phyloP scores from a whole-genome alignment of 2,888 invertebrate genomes.

The Limnephilus marmoratus region DNA sequence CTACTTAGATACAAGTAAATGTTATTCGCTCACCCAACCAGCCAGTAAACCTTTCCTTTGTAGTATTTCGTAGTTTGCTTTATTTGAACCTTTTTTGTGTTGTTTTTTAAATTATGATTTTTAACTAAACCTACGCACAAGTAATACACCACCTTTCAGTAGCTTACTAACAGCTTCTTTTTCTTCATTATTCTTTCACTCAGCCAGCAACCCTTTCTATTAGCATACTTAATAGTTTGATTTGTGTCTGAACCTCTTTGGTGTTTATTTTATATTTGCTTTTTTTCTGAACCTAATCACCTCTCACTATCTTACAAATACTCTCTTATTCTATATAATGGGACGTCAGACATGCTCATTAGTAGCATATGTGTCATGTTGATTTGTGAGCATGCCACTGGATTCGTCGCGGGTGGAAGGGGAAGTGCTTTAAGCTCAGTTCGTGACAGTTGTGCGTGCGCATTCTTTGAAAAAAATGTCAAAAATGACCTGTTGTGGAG shows the following conservation, averaged over 20 bases:
- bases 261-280: slow-evolving; percentile 19
- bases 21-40: neutral
- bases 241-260: neutral
- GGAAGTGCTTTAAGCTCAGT: no score
- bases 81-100: neutral
- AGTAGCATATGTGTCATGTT: no score
- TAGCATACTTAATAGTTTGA: neutral
- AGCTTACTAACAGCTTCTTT: neutral
- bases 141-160: slow-evolving; percentile 77
- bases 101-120: slow-evolving; percentile 19
- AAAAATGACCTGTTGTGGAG: no score
- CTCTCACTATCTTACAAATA: neutral
- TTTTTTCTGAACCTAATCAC: slow-evolving; percentile 75
- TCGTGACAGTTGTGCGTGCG: no score
- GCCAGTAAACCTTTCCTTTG: neutral
- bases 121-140: slow-evolving; percentile 81
- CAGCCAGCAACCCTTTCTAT: neutral
- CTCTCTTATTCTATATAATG: no score
- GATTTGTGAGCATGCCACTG: no score
- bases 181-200: neutral
- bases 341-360: no score
- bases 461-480: no score
- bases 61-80: neutral
- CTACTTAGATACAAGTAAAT: no score
- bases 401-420: no score